A percentile compares a stretch with the other conserved stretches of the same genome.
Evolutionary conservation across 37 sponge, comb jelly and placozoan species (phyloP).

Genomic region (Axinella damicornis): DNA sequence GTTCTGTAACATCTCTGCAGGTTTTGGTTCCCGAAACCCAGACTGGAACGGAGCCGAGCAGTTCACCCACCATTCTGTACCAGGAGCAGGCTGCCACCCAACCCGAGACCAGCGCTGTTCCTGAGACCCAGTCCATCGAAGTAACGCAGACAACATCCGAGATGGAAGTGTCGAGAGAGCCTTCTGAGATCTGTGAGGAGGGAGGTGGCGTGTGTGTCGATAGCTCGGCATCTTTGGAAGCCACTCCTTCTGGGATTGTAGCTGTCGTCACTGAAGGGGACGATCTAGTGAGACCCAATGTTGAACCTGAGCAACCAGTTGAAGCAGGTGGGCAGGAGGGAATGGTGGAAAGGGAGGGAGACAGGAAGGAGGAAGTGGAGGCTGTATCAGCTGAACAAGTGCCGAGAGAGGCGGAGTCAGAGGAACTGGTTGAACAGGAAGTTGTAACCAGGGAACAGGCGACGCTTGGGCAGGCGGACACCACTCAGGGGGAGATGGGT

Average conservation of each 20-base stretch:
- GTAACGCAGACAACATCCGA: no score
- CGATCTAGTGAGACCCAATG: not conserved
- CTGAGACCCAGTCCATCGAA: no score
- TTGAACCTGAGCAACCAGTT: not conserved
- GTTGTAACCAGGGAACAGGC: not conserved
- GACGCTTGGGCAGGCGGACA: slow-evolving; percentile 33
- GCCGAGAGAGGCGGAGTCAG: not conserved
- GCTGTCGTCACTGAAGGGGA: not conserved
- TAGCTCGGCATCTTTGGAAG: slow-evolving; percentile 14
- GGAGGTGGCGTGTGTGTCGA: slow-evolving; percentile 1
- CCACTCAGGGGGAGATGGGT: slow-evolving; percentile 24
- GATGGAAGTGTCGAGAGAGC: no score
- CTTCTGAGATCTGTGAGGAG: not conserved
- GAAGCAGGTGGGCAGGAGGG: not conserved
- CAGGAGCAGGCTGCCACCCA: no score
- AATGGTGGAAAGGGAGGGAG: not conserved
- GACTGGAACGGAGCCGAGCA: not conserved
- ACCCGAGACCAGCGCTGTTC: no score
- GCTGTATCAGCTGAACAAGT: not conserved
- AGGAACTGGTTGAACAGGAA: not conserved
- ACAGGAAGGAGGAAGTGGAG: not conserved
- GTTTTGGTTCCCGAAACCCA: not conserved
- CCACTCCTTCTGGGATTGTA: no score
- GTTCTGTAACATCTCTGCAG: no score
- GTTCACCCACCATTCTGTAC: no score